These are phyloP conservation scores for Babylonia areolata DNA, from an alignment of 1,140 invertebrate genomes.

Conservation along the genomic window DNA sequence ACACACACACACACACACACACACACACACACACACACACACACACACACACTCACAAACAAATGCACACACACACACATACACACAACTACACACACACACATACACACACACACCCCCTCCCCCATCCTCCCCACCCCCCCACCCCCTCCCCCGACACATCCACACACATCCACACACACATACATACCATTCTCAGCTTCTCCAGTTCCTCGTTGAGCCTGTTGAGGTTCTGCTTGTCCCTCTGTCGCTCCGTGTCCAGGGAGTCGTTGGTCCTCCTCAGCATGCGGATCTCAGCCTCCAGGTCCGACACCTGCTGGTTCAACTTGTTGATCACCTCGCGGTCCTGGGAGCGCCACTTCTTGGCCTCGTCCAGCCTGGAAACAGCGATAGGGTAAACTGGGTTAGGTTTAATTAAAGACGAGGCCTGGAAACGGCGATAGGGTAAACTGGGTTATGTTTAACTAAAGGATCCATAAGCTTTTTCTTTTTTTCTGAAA, in stretches of 20 bases:
- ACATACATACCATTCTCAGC: conserved; percentile 67
- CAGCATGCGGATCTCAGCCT: conserved; percentile 78
- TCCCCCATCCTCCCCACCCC: too few relatives aligned
- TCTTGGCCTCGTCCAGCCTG: conserved; percentile 77
- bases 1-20: too few relatives aligned
- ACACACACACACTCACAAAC: background rate
- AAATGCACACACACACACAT: too few relatives aligned
- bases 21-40: background rate
- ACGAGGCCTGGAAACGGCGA: too few relatives aligned
- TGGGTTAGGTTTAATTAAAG: too few relatives aligned
- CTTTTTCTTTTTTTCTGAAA: too few relatives aligned
- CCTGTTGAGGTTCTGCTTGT: conserved; percentile 74
- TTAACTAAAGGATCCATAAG: too few relatives aligned
- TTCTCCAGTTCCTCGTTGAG: conserved; percentile 77
- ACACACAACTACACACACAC: too few relatives aligned
- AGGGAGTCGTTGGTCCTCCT: conserved; percentile 76
- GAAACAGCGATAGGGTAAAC: conserved; percentile 49
- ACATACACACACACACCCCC: too few relatives aligned
- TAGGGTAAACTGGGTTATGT: too few relatives aligned
- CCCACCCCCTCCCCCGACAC: background rate
- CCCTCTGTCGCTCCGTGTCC: conserved; percentile 77
- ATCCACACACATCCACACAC: background rate
- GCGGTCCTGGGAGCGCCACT: conserved; percentile 74
- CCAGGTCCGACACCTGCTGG: conserved; percentile 77
- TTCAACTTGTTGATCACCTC: conserved; percentile 77